phyloP scores from a whole-genome alignment of 1,140 invertebrate genomes.

The Drosophila azteca region DNA sequence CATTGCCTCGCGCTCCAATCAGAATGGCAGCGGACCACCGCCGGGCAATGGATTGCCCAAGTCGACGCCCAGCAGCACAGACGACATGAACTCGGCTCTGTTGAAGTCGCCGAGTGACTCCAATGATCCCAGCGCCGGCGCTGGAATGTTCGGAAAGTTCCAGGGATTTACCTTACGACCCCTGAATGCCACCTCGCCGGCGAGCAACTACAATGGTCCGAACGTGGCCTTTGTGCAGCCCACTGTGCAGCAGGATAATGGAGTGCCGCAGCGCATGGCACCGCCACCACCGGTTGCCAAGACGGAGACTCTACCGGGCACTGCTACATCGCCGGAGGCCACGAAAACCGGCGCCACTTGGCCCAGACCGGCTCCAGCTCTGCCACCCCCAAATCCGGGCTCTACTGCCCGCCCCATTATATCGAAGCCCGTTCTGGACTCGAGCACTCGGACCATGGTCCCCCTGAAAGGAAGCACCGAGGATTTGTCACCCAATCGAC shows the following conservation, averaged over 20 bases:
- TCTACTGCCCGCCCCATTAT: slow-evolving; percentile 88
- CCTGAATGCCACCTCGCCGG: slow-evolving; percentile 82
- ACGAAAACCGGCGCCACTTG: slow-evolving; percentile 38
- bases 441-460: slow-evolving; percentile 89
- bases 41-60: slow-evolving; percentile 78
- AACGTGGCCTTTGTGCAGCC: slow-evolving; percentile 83
- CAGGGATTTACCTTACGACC: slow-evolving; percentile 92
- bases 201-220: slow-evolving; percentile 69
- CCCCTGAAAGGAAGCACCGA: slow-evolving; percentile 87
- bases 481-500: slow-evolving; percentile 83
- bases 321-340: not conserved
- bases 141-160: slow-evolving; percentile 90
- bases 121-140: slow-evolving; percentile 85
- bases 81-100: slow-evolving; percentile 86
- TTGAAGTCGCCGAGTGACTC: slow-evolving; percentile 84
- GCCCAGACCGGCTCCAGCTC: slow-evolving; percentile 83
- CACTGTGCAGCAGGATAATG: slow-evolving; percentile 66
- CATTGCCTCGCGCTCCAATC: slow-evolving; percentile 44
- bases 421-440: slow-evolving; percentile 90
- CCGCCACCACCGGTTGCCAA: slow-evolving; percentile 72
- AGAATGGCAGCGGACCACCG: slow-evolving; percentile 66
- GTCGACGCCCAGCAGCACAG: slow-evolving; percentile 85
- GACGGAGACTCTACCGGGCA: not conserved
- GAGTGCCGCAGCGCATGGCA: slow-evolving; percentile 68
- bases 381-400: slow-evolving; percentile 85